Evolutionary conservation across 2,797 vertebrate species (phyloP), one percentile per base, ranked within the genome.

Genomic region (Sylvilagus floridanus): DNA sequence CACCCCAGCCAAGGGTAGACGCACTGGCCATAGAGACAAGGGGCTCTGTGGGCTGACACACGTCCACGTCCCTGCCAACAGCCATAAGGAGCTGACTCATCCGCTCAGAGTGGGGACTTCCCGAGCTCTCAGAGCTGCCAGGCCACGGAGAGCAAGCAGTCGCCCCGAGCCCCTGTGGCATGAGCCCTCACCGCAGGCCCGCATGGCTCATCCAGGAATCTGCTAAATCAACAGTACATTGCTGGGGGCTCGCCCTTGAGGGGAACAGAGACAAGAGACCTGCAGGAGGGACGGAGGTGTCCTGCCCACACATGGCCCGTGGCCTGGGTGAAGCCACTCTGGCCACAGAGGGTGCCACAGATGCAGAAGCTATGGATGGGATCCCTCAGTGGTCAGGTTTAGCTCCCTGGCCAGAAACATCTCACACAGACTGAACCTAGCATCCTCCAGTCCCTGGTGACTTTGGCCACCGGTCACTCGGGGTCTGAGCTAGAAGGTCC

Each of bases 1-100:
- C 63, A 8, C 22, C 10, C 17, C 1, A 0, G 0, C 6, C 19
- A 2, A 16, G n/a, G 17, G 28, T 22, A 73, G 88, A 73, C 0
- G 1, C 65, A 2, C 21, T 92, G 63, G 54, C 68, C 7, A 1
- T 0, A 16, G 52, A 52, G 12, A 66, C 4, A 21, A 57, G n/a
- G 32, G n/a, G 52, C 65, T 84, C 32, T 76, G 62, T 35, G 54
- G 52, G 12, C 28, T 0, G 6, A 60, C 26, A 28, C 35, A 17
- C 0, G 42, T 47, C 42, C 42, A 47, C 13, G 69, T 62, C 52
- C 24, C 13, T 37, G 21, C 63, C 1, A 82, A 37, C 19, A 4
- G 12, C 60, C 22, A 7, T 37, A 50, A 32, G 60, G 9, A 88
- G 63, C 12, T 42, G 35, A 22, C 17, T 42, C 42, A 24, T 52